Evolutionary conservation across 1,140 invertebrate genomes (phyloP).

Genomic region (Trachelipus rathkii): DNA sequence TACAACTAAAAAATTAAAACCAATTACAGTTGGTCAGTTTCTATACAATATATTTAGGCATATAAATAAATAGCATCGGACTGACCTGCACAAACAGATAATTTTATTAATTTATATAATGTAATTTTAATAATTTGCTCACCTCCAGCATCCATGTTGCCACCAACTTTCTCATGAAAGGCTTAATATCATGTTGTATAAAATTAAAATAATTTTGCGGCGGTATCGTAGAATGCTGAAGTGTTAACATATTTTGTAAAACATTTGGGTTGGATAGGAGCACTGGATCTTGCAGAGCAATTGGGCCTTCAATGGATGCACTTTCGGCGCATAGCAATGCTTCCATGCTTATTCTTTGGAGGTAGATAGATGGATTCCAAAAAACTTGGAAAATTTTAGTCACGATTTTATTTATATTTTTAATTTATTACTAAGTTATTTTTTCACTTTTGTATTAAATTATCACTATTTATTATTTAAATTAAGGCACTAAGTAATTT

Average conservation of each 20-base stretch:
- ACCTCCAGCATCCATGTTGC: slow-evolving; percentile 32
- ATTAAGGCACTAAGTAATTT: no score
- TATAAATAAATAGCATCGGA: no score
- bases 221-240: neutral
- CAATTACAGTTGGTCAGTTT: no score
- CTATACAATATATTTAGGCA: no score
- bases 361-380: neutral
- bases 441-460: no score
- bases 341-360: neutral
- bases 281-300: neutral
- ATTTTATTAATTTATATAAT: no score
- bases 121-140: neutral
- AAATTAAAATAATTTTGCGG: neutral
- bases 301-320: neutral
- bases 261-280: neutral
- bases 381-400: neutral
- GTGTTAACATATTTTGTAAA: neutral
- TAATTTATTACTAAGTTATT: no score
- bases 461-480: no score
- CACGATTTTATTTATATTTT: no score
- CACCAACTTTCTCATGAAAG: slow-evolving; percentile 19
- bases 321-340: neutral
- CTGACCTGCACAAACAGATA: no score
- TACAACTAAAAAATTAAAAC: no score
- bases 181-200: slow-evolving; percentile 6